Base-by-base conservation (phyloP, 2,888 invertebrate genomes). In the Melanostoma scalare region DNA sequence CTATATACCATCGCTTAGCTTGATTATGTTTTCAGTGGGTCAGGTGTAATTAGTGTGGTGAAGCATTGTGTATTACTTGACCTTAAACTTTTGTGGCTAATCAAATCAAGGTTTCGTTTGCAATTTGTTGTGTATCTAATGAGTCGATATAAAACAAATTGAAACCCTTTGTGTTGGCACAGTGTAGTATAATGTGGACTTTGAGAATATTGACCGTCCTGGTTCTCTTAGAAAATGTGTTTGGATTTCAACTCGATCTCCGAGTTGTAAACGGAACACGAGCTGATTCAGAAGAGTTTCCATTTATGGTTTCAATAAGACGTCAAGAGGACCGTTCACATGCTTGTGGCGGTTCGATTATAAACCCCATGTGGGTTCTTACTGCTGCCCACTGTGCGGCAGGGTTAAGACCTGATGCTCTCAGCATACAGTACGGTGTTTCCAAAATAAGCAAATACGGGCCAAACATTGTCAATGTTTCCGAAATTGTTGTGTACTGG, bases 351-450 rank as follows among this genome's bases (percentile, higher is more conserved):
- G 89, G 86, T 3, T 88, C 90, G 1, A 82, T 90, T 20, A 36
- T 90, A 1, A 90, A 87, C 55, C 86, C 87, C 1, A 67, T 76
- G 20, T 91, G 90, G 90, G 86, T 88, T 6, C 80, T 91, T 20
- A 91, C 90, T 0, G 90, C 90, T 4, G 91, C 89, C 0, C 91
- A 91, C 60, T 91, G 90, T 81, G 90, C 89, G 6, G 86, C 81
- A 0, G 76, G 86, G 44, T 68, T 86, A 0, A 71, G 36, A 3
- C 88, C 90, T 0, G 77, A 72, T 10, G 86, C 86, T 33, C 10
- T 90, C 0, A 88, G 88, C 42, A 71, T 91, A 4, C 90, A 90
- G 73, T 90, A 88, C 30, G 90, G 90, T 36, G 88, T 87, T 31
- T 87, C 88, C 8, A 71, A 50, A 1, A 86, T 91, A 10, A 55